phyloP scores from a whole-genome alignment of 2,888 invertebrate genomes.

The Ypsolopha scabrella region DNA sequence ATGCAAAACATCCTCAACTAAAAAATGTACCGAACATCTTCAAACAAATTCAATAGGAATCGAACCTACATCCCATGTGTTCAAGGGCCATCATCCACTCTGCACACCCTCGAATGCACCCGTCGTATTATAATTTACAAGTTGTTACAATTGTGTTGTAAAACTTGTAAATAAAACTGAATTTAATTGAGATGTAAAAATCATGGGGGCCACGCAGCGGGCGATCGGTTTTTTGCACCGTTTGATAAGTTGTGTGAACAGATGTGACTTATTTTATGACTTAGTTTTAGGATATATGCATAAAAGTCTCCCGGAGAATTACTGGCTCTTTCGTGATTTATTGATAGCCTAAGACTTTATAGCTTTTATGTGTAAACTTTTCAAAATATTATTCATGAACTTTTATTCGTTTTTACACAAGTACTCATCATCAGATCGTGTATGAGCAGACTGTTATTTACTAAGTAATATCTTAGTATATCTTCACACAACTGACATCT shows the following conservation, averaged over 20 bases:
- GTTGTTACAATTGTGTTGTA: slow-evolving; percentile 3
- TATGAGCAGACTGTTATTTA: no score
- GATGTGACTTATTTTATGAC: not conserved
- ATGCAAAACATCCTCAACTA: slow-evolving; percentile 14
- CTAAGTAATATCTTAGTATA: no score
- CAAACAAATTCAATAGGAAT: slow-evolving; percentile 51
- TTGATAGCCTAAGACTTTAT: no score
- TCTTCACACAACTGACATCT: no score
- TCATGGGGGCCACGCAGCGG: slow-evolving; percentile 42
- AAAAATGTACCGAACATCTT: slow-evolving; percentile 36
- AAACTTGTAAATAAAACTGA: not conserved
- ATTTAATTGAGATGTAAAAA: slow-evolving; percentile 23
- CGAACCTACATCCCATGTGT: slow-evolving; percentile 55
- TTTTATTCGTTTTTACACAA: no score
- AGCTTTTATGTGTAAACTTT: no score
- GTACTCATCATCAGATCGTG: no score
- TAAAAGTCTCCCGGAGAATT: no score
- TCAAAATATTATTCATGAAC: no score
- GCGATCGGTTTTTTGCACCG: slow-evolving; percentile 1
- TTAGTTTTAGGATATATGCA: not conserved
- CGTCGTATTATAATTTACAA: slow-evolving; percentile 36
- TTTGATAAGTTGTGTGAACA: not conserved
- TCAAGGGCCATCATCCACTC: slow-evolving; percentile 36
- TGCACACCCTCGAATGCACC: slow-evolving; percentile 26
- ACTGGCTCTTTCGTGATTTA: no score